A percentile compares a stretch with the other conserved stretches of the same genome.
These are phyloP conservation scores for Nannoperca obscura DNA, from an alignment of 2,797 vertebrate species.

Conservation along the genomic window DNA sequence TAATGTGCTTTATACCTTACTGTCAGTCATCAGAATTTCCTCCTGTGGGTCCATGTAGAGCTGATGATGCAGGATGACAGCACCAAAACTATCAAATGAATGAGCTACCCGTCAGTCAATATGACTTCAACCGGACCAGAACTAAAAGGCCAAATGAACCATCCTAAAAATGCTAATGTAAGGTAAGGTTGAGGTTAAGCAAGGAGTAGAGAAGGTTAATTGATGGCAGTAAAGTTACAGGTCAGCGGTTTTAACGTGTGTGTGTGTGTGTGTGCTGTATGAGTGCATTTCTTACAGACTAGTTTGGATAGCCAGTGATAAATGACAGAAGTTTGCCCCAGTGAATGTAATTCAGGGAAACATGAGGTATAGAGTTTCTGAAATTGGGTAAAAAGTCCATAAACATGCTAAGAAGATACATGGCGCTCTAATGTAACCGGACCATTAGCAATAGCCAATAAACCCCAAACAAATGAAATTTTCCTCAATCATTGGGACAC, in stretches of 20 bases:
- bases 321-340: neutral
- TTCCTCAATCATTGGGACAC: constrained; percentile 19
- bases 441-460: constrained; percentile 25
- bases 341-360: constrained; percentile 2
- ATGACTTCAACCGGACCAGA: neutral
- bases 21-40: constrained; percentile 5
- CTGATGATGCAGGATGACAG: constrained; percentile 7
- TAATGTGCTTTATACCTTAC: constrained; percentile 1
- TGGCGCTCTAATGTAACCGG: constrained; percentile 25
- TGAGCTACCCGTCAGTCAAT: neutral
- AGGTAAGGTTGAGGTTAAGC: neutral
- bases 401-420: constrained; percentile 35
- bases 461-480: constrained; percentile 28
- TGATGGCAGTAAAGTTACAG: neutral
- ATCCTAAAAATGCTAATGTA: neutral
- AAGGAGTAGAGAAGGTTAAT: neutral
- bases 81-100: neutral
- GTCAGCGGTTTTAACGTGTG: neutral
- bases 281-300: neutral
- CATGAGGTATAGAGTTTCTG: constrained; percentile 22
- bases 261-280: neutral
- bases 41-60: neutral
- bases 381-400: constrained; percentile 19
- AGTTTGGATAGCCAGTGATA: constrained; percentile 3
- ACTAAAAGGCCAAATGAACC: neutral